phyloP scores from a whole-genome alignment of 2,888 invertebrate species.

The Caenorhabditis becei region DNA sequence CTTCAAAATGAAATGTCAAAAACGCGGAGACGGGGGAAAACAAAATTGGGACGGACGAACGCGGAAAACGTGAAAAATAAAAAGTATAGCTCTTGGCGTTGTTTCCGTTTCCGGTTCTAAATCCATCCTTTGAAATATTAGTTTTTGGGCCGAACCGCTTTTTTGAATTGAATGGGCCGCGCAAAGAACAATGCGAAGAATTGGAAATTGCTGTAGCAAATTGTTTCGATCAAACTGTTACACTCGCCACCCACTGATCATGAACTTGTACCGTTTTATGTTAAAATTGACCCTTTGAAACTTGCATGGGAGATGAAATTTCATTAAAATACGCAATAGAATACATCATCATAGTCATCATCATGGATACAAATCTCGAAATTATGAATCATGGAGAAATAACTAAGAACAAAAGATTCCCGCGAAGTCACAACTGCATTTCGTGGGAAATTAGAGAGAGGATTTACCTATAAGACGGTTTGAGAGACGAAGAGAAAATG shows the following conservation, averaged over 20 bases:
- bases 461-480: conserved; percentile 41
- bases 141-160: neutral
- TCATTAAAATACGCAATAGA: conserved; percentile 11
- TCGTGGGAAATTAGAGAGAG: conserved; percentile 26
- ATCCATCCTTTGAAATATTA: conserved; percentile 1
- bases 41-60: neutral
- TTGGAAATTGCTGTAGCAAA: too few species aligned
- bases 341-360: conserved; percentile 28
- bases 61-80: neutral
- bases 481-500: conserved; percentile 35
- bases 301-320: neutral
- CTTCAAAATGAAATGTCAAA: conserved; percentile 14
- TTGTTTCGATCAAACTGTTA: too few species aligned
- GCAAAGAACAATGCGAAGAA: too few species aligned
- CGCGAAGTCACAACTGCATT: conserved; percentile 50
- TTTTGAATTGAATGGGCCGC: neutral
- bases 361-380: conserved; percentile 45
- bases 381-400: conserved; percentile 57
- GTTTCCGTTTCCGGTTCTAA: neutral
- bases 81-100: neutral
- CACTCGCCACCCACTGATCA: too few species aligned
- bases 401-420: conserved; percentile 41
- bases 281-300: neutral
- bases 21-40: neutral
- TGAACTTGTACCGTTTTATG: too few species aligned